Conservation (phyloP, 2,113 vertebrate species). For the Carassius auratus region DNA sequence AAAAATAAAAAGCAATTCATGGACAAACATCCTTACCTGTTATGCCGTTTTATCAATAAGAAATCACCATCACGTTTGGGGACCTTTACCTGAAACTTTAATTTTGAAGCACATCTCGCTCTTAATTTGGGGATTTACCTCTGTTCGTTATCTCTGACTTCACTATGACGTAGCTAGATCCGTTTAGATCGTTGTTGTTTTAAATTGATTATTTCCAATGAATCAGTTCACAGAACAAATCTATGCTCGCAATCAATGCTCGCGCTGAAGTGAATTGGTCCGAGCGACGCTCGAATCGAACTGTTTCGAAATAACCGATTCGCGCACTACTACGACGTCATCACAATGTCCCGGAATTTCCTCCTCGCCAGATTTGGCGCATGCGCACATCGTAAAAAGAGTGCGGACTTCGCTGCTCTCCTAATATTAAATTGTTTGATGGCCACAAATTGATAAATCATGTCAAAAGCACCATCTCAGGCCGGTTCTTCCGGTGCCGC, state of each 20-base stretch:
- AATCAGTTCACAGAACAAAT: background rate
- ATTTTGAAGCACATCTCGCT: background rate
- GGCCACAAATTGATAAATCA: slow-evolving; percentile 73
- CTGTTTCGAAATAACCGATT: slow-evolving; percentile 19
- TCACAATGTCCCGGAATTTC: slow-evolving; percentile 64
- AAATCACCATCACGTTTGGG: background rate
- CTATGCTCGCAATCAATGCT: too few relatives aligned
- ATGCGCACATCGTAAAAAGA: slow-evolving; percentile 80
- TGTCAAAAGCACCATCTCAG: slow-evolving; percentile 88
- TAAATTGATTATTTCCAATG: background rate
- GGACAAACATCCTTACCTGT: background rate
- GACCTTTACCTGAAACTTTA: background rate
- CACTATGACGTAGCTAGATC: background rate
- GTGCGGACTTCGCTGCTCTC: slow-evolving; percentile 88
- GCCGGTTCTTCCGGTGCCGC: slow-evolving; percentile 76
- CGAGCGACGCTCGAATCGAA: background rate
- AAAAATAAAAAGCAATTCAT: background rate
- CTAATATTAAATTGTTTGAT: slow-evolving; percentile 80
- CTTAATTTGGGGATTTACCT: background rate
- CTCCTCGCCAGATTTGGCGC: slow-evolving; percentile 81
- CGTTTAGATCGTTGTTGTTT: background rate
- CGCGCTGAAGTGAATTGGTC: background rate
- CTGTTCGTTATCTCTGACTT: background rate
- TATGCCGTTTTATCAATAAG: background rate
- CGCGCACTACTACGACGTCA: background rate